Evolutionary conservation across 1,140 invertebrate species (phyloP).

Genomic region (Battus philenor): DNA sequence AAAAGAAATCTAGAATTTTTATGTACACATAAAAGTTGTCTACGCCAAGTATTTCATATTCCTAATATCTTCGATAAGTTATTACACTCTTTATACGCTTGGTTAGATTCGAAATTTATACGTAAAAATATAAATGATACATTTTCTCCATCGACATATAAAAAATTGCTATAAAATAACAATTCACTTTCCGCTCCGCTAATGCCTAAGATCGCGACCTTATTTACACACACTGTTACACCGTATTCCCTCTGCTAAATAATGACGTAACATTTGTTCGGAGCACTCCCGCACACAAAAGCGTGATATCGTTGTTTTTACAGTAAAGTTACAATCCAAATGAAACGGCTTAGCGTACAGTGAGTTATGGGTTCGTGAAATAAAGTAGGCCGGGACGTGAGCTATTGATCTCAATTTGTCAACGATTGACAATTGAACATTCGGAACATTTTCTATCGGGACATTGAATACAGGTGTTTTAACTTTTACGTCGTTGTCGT

Average conservation of each 20-base stretch:
- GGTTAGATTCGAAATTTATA: too few species aligned
- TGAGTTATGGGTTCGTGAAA: conserved; percentile 11
- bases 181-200: not conserved
- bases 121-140: too few species aligned
- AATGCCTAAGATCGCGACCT: not conserved
- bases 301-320: not conserved
- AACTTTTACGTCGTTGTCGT: too few species aligned
- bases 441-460: too few species aligned
- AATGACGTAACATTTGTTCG: conserved; percentile 13
- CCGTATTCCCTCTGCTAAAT: conserved; percentile 4
- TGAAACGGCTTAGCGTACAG: not conserved
- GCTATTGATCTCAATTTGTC: conserved; percentile 11
- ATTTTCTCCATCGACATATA: too few species aligned
- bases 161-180: too few species aligned
- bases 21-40: too few species aligned
- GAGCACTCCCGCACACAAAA: not conserved
- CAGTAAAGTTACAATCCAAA: not conserved
- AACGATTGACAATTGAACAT: conserved; percentile 8
- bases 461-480: too few species aligned
- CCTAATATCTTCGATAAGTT: too few species aligned
- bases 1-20: too few species aligned
- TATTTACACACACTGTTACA: conserved; percentile 1
- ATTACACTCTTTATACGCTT: too few species aligned
- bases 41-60: too few species aligned
- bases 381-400: conserved; percentile 8